phyloP scores from a whole-genome alignment of 2,797 vertebrate species.

The Erithacus rubecula region DNA sequence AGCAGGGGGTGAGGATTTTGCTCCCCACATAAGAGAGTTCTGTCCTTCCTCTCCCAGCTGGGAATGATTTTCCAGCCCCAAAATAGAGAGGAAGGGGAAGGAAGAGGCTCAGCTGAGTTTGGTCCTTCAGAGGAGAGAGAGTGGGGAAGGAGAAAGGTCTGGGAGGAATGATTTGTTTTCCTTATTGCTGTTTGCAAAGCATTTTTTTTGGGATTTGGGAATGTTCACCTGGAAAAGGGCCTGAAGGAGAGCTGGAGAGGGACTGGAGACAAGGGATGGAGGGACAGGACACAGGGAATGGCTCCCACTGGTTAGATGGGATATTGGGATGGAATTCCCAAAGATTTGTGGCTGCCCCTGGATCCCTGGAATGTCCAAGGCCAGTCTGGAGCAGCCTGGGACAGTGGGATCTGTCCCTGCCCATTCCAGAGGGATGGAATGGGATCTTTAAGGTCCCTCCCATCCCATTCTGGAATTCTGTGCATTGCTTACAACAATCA shows the following conservation, averaged over 20 bases:
- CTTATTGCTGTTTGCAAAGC: fast-evolving
- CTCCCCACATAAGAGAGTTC: background rate
- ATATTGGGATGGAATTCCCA: background rate
- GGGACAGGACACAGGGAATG: background rate
- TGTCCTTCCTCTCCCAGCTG: slow-evolving; percentile 11
- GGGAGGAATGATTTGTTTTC: background rate
- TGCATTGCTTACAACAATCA: fast-evolving
- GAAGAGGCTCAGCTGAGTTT: background rate
- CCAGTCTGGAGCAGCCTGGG: fast-evolving
- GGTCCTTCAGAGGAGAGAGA: background rate
- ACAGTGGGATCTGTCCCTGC: fast-evolving
- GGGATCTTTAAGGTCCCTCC: background rate
- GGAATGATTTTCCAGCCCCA: background rate
- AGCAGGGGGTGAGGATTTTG: background rate
- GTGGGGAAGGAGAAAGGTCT: background rate
- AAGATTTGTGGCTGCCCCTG: background rate
- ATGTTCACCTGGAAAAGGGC: background rate
- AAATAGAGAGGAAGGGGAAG: slow-evolving; percentile 3
- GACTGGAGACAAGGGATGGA: background rate
- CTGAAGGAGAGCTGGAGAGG: background rate
- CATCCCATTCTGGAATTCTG: background rate
- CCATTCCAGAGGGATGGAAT: too few species aligned
- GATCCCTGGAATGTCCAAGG: background rate
- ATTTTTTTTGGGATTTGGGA: background rate
- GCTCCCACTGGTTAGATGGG: too few species aligned